These are phyloP conservation scores for Lagopus muta DNA, from an alignment of 2,113 vertebrate species.

Conservation along the genomic window DNA sequence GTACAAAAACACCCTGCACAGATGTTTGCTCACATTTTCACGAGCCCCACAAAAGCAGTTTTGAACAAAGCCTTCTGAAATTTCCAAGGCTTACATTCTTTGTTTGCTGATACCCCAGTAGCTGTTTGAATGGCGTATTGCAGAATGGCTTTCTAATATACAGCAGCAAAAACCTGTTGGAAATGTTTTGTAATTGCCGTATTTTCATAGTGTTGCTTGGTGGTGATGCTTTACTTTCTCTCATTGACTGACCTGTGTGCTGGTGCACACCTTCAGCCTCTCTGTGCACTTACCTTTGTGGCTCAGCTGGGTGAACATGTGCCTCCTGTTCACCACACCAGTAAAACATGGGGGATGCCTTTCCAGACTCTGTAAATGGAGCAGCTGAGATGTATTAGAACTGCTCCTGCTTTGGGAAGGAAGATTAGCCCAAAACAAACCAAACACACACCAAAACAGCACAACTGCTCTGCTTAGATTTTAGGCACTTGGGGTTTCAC, in stretches of 20 bases:
- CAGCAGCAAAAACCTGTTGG: background rate
- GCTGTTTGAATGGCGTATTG: background rate
- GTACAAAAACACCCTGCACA: background rate
- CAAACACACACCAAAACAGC: background rate
- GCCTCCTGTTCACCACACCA: rapidly evolving
- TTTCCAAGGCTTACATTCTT: background rate
- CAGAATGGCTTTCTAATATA: background rate
- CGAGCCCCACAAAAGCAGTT: background rate
- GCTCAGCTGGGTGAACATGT: rapidly evolving
- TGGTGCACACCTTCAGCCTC: background rate
- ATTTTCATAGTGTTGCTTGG: background rate
- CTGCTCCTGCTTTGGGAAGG: background rate
- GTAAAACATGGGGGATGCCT: background rate
- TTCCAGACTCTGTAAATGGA: background rate
- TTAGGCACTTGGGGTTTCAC: background rate
- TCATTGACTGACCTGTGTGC: background rate
- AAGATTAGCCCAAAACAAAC: background rate
- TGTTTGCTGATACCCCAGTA: background rate
- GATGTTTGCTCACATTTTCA: background rate
- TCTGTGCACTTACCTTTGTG: rapidly evolving
- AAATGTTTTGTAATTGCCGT: background rate
- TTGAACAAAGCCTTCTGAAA: background rate
- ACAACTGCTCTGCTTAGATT: background rate
- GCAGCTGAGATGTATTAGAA: background rate
- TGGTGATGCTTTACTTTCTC: background rate